A percentile compares a stretch with the other conserved stretches of the same genome.
These are phyloP conservation scores for Centruroides sculpturatus DNA, from an alignment of 1,140 invertebrate genomes.

Conservation along the genomic window DNA sequence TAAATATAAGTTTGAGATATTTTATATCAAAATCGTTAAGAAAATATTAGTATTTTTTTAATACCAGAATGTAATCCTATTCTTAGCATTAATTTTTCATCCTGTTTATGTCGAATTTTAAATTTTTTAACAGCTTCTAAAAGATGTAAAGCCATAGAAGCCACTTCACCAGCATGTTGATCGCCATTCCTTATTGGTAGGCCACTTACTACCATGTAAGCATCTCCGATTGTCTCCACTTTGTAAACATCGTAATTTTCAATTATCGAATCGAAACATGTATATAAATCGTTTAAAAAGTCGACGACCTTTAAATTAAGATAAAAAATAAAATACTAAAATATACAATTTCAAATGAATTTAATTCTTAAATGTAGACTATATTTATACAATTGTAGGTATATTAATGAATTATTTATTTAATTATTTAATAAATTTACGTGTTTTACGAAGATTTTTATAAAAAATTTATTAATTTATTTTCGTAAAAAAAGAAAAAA, in stretches of 20 bases:
- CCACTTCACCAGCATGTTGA: conserved; percentile 85
- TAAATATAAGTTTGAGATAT: too few relatives aligned
- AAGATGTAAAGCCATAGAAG: conserved; percentile 87
- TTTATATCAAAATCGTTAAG: not conserved
- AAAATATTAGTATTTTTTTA: not conserved
- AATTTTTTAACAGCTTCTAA: conserved; percentile 77
- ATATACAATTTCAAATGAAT: too few relatives aligned
- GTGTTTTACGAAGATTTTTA: too few relatives aligned
- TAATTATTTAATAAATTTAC: too few relatives aligned
- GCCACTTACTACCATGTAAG: conserved; percentile 52
- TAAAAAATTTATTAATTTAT: conserved; percentile 1
- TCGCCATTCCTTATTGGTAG: conserved; percentile 79
- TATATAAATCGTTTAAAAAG: conserved; percentile 79
- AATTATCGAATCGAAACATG: conserved; percentile 83
- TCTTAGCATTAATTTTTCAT: conserved; percentile 77
- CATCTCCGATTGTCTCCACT: conserved; percentile 45
- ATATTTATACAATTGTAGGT: too few relatives aligned
- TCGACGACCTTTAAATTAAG: conserved; percentile 51
- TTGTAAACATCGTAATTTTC: conserved; percentile 87
- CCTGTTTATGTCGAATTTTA: conserved; percentile 76
- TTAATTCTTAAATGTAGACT: too few relatives aligned
- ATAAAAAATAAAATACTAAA: too few relatives aligned
- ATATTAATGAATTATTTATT: too few relatives aligned
- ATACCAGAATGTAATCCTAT: conserved; percentile 89
- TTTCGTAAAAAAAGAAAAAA: not conserved